Base-by-base conservation (phyloP, 2,888 invertebrate species). In the Patella pellucida region DNA sequence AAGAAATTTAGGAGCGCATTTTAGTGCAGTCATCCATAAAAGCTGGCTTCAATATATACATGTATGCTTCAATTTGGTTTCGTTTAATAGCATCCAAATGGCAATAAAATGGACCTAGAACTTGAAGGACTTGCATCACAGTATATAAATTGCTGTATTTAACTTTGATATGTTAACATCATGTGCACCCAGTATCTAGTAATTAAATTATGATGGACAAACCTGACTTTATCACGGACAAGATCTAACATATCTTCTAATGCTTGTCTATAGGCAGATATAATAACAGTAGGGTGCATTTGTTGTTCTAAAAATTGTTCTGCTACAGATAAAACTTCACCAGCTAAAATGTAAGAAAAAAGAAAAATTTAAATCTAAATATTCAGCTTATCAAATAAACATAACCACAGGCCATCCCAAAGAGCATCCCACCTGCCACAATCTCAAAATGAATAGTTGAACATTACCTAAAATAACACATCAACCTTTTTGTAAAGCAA, bases 271-370 rank as follows among this genome's bases (percentile, higher is more conserved):
- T 97, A 99, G 72, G 97, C 97, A 84, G 96, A 93, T 87, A 99
- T 99, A 82, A 99, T 96, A 1, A 98, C 94, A 56, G 99, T 99
- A 0, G 99, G 99, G 90, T 99, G 99, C 92, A 98, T 96, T 91
- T 97, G 95, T 91, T 99, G 97, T 81, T 95, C 93, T 54, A 98
- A 92, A 91, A 98, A 99, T 79, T 94, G 97, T 90, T 97, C 96
- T 0, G 98, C 97, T 16, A 95, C 95, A 0, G 95, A 95, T 85
- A 99, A 92, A 93, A 99, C 96, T 92, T 99, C 98, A 52, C 98
- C 99, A 75, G 98, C 97, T 82, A 85, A 67, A 79, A 82, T 54
- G 71, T 19, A 69, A 68, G 31, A n/a, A 41, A 41, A 41, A 7
- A 41, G 5, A 41, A 54, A 5, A 9, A 54, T 16, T 3, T 16